Percentiles rank a stretch among this genome's conserved stretches.
These are phyloP conservation scores for Thalassophryne amazonica DNA, from an alignment of 2,797 vertebrate genomes.

Conservation along the genomic window DNA sequence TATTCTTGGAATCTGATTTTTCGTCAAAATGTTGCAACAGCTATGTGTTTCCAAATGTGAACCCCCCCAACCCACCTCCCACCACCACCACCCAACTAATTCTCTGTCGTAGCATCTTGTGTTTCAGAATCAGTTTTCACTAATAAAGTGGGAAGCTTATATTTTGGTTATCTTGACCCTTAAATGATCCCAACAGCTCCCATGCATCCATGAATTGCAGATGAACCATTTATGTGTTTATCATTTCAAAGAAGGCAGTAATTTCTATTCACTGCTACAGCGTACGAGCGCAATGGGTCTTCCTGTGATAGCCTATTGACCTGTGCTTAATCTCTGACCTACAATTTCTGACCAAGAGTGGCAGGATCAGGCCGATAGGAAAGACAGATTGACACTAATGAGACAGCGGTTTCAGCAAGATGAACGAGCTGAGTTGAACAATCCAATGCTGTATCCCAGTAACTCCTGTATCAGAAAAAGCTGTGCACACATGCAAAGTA, in stretches of 20 bases:
- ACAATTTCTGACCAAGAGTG: constrained; percentile 6
- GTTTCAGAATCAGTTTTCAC: too few relatives aligned
- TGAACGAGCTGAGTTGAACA: constrained; percentile 26
- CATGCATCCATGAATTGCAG: neutral
- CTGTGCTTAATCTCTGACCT: constrained; percentile 39
- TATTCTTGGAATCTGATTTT: too few relatives aligned
- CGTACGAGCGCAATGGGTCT: neutral
- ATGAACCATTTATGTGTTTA: neutral
- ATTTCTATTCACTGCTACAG: neutral
- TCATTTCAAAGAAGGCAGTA: too few relatives aligned
- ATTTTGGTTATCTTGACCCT: neutral
- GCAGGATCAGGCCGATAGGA: constrained; percentile 32
- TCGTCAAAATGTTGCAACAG: too few relatives aligned
- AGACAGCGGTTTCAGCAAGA: constrained; percentile 45
- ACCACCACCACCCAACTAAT: too few relatives aligned
- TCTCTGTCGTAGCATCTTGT: too few relatives aligned
- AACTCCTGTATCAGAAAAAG: neutral
- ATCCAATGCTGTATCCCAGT: neutral
- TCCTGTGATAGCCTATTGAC: constrained; percentile 30
- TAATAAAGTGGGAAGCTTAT: neutral
- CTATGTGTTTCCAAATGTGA: too few relatives aligned
- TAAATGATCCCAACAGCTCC: neutral
- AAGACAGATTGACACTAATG: constrained; percentile 48
- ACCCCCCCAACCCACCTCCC: too few relatives aligned
- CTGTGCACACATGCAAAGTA: neutral